Evolutionary conservation across 1,140 invertebrate species (phyloP).

Genomic region (Cecropterus lyciades): DNA sequence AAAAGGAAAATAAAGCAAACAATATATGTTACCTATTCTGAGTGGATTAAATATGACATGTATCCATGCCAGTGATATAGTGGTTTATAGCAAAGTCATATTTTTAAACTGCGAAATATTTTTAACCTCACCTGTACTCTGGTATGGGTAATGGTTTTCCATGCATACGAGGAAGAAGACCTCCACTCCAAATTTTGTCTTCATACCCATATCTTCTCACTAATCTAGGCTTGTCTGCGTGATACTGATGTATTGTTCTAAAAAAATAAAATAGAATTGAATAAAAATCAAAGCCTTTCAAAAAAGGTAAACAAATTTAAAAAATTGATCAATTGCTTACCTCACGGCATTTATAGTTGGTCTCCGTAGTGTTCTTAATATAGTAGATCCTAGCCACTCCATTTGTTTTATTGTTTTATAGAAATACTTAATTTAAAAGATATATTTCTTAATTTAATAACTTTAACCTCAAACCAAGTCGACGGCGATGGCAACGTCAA

Average conservation of each 20-base stretch:
- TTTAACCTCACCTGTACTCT: conserved; percentile 83
- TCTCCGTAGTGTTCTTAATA: conserved; percentile 65
- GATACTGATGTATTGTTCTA: conserved; percentile 84
- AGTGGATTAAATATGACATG: no score
- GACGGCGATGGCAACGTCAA: neutral
- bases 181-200: conserved; percentile 87
- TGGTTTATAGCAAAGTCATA: no score
- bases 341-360: conserved; percentile 66
- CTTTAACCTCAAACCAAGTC: neutral
- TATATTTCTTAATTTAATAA: no score
- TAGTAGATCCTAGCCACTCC: conserved; percentile 59
- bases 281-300: no score
- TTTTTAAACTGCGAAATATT: no score
- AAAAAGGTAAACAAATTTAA: no score
- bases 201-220: conserved; percentile 89
- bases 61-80: no score
- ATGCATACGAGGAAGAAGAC: conserved; percentile 87
- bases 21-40: no score
- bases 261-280: conserved; percentile 32
- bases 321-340: conserved; percentile 47
- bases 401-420: conserved; percentile 45
- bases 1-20: no score
- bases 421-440: conserved; percentile 3
- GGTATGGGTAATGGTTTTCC: conserved; percentile 86
- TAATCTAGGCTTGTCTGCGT: conserved; percentile 87